phyloP scores from a whole-genome alignment of 1,140 invertebrate genomes.

The Anastrepha ludens region DNA sequence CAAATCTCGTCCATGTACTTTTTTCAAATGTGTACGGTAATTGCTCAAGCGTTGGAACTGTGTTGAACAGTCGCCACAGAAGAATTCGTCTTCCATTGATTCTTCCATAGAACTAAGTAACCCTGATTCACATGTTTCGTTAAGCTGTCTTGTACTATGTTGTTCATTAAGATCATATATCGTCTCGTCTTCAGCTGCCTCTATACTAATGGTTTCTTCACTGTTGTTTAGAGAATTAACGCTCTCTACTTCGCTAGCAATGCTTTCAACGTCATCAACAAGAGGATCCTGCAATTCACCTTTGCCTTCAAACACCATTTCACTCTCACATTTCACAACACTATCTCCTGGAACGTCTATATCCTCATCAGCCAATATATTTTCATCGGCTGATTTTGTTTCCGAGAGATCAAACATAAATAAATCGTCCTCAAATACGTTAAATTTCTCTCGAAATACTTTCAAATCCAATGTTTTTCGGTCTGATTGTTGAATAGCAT shows the following conservation, averaged over 20 bases:
- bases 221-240: background rate
- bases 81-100: background rate
- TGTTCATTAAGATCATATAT: background rate
- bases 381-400: background rate
- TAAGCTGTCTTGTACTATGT: background rate
- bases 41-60: background rate
- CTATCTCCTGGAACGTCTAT: background rate
- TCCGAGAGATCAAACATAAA: conserved; percentile 17
- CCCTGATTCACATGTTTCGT: background rate
- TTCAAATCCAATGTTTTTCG: background rate
- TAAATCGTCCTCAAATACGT: conserved; percentile 12
- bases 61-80: conserved; percentile 46
- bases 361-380: background rate
- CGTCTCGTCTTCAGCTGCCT: background rate
- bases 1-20: background rate
- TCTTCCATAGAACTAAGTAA: background rate
- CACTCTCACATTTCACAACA: background rate
- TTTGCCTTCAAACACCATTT: background rate
- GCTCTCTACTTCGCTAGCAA: background rate
- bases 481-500: conserved; percentile 58
- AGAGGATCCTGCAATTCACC: conserved; percentile 4
- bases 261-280: background rate
- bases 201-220: background rate
- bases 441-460: conserved; percentile 37
- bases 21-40: conserved; percentile 45